These are phyloP conservation scores for Lycaena phlaeas DNA, from an alignment of 2,888 invertebrate species.

Conservation along the genomic window DNA sequence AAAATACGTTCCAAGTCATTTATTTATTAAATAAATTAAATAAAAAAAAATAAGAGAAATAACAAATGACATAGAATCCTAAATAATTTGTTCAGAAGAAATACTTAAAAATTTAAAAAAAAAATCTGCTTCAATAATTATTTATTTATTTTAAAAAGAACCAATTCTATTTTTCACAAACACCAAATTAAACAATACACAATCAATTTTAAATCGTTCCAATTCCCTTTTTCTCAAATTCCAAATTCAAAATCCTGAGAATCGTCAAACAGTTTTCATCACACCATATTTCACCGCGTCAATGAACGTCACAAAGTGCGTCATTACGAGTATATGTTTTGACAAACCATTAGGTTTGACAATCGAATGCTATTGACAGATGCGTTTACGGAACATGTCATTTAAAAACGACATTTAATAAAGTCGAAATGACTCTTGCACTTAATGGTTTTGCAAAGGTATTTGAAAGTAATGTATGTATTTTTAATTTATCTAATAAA, in stretches of 20 bases:
- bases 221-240: background rate
- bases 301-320: constrained; percentile 37
- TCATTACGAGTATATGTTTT: constrained; percentile 66
- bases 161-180: no score
- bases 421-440: constrained; percentile 25
- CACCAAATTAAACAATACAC: no score
- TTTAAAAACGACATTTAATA: constrained; percentile 24
- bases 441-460: constrained; percentile 34
- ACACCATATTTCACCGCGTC: constrained; percentile 52
- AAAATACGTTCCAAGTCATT: no score
- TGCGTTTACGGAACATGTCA: constrained; percentile 55
- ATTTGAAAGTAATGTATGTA: no score
- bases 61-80: no score
- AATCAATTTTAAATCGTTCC: background rate
- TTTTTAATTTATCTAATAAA: constrained; percentile 23
- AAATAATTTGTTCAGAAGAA: no score
- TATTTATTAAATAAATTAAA: no score
- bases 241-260: constrained; percentile 31
- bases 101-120: no score
- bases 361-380: constrained; percentile 43
- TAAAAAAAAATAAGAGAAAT: no score
- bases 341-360: constrained; percentile 57
- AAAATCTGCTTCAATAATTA: no score
- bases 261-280: constrained; percentile 36
- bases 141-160: no score